Percentiles rank a stretch among this genome's conserved stretches.
Evolutionary conservation across 2,797 vertebrate genomes (phyloP).

Genomic region (Sebastes cheni): DNA sequence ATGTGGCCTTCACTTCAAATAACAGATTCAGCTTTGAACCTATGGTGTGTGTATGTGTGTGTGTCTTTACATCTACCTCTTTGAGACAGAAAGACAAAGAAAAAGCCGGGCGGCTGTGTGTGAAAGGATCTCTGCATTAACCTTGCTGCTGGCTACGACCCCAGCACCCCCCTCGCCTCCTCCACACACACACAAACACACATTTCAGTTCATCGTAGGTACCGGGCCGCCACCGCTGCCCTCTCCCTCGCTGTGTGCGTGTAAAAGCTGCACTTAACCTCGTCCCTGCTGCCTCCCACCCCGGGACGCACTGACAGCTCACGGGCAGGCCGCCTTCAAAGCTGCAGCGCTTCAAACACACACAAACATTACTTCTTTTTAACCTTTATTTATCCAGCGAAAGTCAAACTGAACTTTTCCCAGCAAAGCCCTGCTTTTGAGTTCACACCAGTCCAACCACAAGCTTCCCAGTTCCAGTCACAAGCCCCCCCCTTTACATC

Average conservation of each 20-base stretch:
- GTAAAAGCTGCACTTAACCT: slow-evolving; percentile 70
- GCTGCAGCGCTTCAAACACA: slow-evolving; percentile 52
- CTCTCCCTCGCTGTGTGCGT: slow-evolving; percentile 26
- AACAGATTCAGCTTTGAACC: slow-evolving; percentile 44
- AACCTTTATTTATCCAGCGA: slow-evolving; percentile 58
- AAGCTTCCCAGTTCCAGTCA: background rate
- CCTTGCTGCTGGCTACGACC: slow-evolving; percentile 75
- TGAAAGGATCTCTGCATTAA: slow-evolving; percentile 65
- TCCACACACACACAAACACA: slow-evolving; percentile 18
- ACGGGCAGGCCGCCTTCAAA: slow-evolving; percentile 66
- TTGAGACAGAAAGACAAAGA: slow-evolving; percentile 52
- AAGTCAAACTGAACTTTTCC: slow-evolving; percentile 54
- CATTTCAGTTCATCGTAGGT: slow-evolving; percentile 44
- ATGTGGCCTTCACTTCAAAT: slow-evolving; percentile 46
- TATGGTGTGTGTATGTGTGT: slow-evolving; percentile 8
- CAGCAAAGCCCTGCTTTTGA: slow-evolving; percentile 7
- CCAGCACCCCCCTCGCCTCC: slow-evolving; percentile 10
- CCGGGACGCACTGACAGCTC: slow-evolving; percentile 61
- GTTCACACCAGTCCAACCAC: slow-evolving; percentile 1
- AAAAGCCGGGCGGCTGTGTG: slow-evolving; percentile 17
- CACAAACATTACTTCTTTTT: slow-evolving; percentile 27
- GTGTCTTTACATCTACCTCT: slow-evolving; percentile 34
- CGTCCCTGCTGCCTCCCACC: slow-evolving; percentile 23
- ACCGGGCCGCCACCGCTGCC: slow-evolving; percentile 35
- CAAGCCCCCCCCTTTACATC: background rate